Percentiles rank a stretch among this genome's conserved stretches.
Evolutionary conservation across 2,113 vertebrate species (phyloP).

Genomic region (Oxygymnocypris stewartii): DNA sequence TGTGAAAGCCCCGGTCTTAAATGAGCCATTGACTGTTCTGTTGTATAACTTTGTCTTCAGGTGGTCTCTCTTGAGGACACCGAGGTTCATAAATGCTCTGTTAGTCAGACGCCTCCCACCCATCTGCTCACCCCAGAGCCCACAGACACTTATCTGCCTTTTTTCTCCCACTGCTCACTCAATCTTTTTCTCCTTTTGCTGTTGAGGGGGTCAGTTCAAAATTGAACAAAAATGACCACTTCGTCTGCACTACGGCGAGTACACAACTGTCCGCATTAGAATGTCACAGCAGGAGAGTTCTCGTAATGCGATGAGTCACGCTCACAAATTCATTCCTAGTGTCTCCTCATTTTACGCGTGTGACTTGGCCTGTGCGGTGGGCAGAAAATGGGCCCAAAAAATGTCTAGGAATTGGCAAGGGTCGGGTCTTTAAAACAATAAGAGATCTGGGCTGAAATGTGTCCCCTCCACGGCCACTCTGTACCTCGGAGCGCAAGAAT

Average conservation of each 20-base stretch:
- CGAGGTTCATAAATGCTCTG: neutral
- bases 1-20: neutral
- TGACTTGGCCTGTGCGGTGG: constrained; percentile 4
- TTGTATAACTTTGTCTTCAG: constrained; percentile 26
- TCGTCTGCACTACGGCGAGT: neutral
- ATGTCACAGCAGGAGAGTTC: constrained; percentile 40
- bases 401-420: constrained; percentile 35
- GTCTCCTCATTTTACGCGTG: constrained; percentile 14
- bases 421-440: constrained; percentile 50
- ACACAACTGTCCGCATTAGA: constrained; percentile 29
- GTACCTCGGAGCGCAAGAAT: constrained; percentile 19
- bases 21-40: constrained; percentile 2
- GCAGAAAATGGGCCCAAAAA: constrained; percentile 38
- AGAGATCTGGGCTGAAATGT: constrained; percentile 39
- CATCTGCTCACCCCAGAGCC: constrained; percentile 32
- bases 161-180: constrained; percentile 26
- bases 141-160: constrained; percentile 15
- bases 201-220: constrained; percentile 37
- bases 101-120: constrained; percentile 14
- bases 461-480: constrained; percentile 44
- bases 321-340: constrained; percentile 25
- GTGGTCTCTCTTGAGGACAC: constrained; percentile 7
- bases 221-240: constrained; percentile 46
- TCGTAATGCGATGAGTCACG: constrained; percentile 29
- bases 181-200: constrained; percentile 51